Conservation (phyloP, 1,140 invertebrate genomes). For the Rhysida immarginata region DNA sequence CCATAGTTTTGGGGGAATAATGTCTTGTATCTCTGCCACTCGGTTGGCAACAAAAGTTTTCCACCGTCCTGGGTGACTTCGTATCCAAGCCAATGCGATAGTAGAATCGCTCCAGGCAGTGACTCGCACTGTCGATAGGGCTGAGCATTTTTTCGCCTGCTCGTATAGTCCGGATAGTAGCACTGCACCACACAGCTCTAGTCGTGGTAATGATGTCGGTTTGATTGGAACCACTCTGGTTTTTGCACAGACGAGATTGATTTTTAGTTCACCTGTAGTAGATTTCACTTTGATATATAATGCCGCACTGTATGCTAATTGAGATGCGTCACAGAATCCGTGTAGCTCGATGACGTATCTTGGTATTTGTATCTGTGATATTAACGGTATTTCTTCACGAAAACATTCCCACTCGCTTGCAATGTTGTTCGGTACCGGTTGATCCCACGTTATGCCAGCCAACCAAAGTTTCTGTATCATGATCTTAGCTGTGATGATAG, state of each 20-base stretch:
- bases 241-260: conserved; percentile 3
- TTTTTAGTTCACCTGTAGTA: neutral
- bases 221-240: conserved; percentile 11
- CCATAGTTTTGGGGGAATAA: conserved; percentile 1
- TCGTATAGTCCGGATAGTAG: conserved; percentile 1
- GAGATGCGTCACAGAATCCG: conserved; percentile 12
- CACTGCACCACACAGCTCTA: conserved; percentile 7
- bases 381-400: neutral
- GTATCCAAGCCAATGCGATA: conserved; percentile 1
- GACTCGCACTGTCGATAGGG: neutral
- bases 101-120: neutral
- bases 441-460: conserved; percentile 24
- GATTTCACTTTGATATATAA: conserved; percentile 3
- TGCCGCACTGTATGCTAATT: conserved; percentile 14
- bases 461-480: conserved; percentile 27
- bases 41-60: conserved; percentile 12
- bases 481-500: conserved; percentile 22
- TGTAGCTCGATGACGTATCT: conserved; percentile 3
- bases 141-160: neutral
- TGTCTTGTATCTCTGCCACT: conserved; percentile 17
- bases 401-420: conserved; percentile 17
- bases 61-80: conserved; percentile 3
- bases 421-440: conserved; percentile 16
- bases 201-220: conserved; percentile 1
- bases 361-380: neutral